Evolutionary conservation across 2,113 vertebrate species (phyloP).

Genomic region (Cochlearius cochlearius): DNA sequence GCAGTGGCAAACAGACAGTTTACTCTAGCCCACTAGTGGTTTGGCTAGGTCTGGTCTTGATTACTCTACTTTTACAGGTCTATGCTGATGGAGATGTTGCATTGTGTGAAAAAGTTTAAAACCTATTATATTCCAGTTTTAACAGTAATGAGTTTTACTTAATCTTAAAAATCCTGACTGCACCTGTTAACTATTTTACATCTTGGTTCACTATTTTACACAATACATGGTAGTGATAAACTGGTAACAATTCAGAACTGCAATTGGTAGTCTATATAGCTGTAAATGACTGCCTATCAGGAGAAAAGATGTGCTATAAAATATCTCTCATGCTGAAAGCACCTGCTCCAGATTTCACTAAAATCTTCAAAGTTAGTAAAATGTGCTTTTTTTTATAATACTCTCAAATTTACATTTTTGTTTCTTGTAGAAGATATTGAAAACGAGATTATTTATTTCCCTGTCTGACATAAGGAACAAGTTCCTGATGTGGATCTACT

Average conservation of each 20-base stretch:
- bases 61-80: not conserved
- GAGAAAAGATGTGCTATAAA: not conserved
- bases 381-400: rapidly evolving
- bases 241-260: not conserved
- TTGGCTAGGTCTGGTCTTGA: not conserved
- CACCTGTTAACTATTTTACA: not conserved
- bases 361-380: not conserved
- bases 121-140: not conserved
- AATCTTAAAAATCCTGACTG: not conserved
- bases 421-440: not conserved
- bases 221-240: not conserved
- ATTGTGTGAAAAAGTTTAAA: not conserved
- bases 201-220: not conserved
- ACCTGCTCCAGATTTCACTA: not conserved
- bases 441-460: not conserved
- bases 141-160: not conserved
- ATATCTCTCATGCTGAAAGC: not conserved
- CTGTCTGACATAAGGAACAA: not conserved
- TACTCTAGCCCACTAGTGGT: not conserved
- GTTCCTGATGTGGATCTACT: not conserved
- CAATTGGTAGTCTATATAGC: not conserved
- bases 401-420: not conserved
- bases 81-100: not conserved
- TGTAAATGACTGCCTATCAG: not conserved
- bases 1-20: not conserved